Base-by-base conservation (phyloP, 1,140 invertebrate species). In the Hycleus phaleratus region DNA sequence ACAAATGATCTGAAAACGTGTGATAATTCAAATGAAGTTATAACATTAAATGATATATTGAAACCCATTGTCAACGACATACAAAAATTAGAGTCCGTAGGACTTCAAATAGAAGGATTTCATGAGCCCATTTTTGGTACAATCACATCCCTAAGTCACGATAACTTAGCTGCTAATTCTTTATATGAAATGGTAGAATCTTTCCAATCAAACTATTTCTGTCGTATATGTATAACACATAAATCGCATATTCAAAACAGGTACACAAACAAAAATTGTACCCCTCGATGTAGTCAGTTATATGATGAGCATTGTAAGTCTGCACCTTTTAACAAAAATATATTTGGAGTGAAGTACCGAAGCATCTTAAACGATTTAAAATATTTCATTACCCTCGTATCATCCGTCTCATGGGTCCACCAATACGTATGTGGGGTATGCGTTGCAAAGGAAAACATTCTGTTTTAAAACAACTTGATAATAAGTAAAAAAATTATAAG, bases 161-260 rank as follows among this genome's bases (percentile, higher is more conserved):
- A 60, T 42, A 60, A 60, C 49, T 49, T 60, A 42, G 58, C 38
- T 7, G 53, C 45, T 8, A 60, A 60, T 51, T 10, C 18, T 10
- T 25, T 60, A 38, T 26, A 32, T 26, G 47, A 52, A 2, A 60
- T 56, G 58, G 52, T 60, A 3, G 38, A 60, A 56, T 60, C 58
- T 1, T 60, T 56, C 32, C 24, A 32, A 9, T 52, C 46, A 2
- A 60, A 49, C 10, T 49, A 56, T 42, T 60, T 42, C 44, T 60
- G 58, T 32, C 38, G 58, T 8, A 39, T 56, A 4, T 60, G 52
- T 32, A 46, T 60, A 46, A 26, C 43, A 18, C 38, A 49, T 25
- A 60, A 60, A 56, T 24, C 43, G 12, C 45, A 49, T 25, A 59
- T 44, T 43, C 44, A 48, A 43, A 42, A 47, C 10, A n/a, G 10